These are phyloP conservation scores for Hyla sarda DNA, from an alignment of 2,113 vertebrate species.

Conservation along the genomic window DNA sequence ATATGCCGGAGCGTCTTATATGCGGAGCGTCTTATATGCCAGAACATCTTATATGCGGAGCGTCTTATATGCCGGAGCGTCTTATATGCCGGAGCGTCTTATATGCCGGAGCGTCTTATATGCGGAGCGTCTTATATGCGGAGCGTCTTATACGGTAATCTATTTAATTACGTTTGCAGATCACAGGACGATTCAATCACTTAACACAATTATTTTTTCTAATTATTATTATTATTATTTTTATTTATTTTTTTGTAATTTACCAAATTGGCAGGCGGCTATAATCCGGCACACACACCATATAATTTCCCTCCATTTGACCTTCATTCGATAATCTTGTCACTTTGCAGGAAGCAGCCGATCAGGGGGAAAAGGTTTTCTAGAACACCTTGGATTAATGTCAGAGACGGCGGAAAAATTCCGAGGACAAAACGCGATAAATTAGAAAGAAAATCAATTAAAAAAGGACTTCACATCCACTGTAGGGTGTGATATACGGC, in stretches of 20 bases:
- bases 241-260: too few relatives aligned
- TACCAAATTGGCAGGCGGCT: conserved; percentile 35
- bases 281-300: background rate
- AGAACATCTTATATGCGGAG: too few relatives aligned
- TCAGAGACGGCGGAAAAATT: conserved; percentile 12
- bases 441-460: conserved; percentile 43
- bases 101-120: too few relatives aligned
- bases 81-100: too few relatives aligned
- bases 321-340: conserved; percentile 43
- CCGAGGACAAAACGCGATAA: conserved; percentile 42
- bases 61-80: too few relatives aligned
- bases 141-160: too few relatives aligned
- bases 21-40: too few relatives aligned
- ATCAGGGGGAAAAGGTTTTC: conserved; percentile 2
- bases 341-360: background rate
- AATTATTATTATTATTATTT: too few relatives aligned
- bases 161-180: conserved; percentile 21
- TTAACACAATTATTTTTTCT: conserved; percentile 14
- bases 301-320: conserved; percentile 38
- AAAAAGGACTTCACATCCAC: background rate
- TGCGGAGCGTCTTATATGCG: too few relatives aligned
- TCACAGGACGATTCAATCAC: conserved; percentile 41
- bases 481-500: background rate
- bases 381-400: background rate
- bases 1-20: too few relatives aligned